Conservation (phyloP, 2,888 invertebrate genomes). For the Pristionchus exspectatus region DNA sequence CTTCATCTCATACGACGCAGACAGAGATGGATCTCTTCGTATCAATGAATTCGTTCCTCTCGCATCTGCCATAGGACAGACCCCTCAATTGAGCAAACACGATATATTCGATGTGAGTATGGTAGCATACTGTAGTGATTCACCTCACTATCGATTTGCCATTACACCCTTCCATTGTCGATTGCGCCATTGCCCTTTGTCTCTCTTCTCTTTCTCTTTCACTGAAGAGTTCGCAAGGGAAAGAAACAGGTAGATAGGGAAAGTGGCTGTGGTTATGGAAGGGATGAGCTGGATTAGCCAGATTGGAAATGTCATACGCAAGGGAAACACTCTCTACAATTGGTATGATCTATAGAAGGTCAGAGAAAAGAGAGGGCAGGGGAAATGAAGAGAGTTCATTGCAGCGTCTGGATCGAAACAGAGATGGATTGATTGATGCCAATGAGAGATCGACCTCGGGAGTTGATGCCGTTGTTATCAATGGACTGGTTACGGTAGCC, state of each 20-base stretch:
- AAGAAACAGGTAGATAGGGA: conserved; percentile 42
- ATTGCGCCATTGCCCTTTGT: conserved; percentile 22
- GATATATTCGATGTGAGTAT: conserved; percentile 69
- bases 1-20: conserved; percentile 68
- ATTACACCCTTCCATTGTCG: conserved; percentile 5
- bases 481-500: conserved; percentile 46
- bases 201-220: conserved; percentile 3
- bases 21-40: conserved; percentile 67
- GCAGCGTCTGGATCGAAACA: conserved; percentile 50
- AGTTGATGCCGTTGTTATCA: conserved; percentile 53
- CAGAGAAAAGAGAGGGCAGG: background rate
- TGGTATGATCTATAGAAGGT: too few relatives aligned
- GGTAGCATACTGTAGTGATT: background rate
- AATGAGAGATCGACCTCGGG: conserved; percentile 51
- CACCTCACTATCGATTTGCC: background rate
- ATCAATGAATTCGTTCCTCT: conserved; percentile 76
- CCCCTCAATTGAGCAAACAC: conserved; percentile 69
- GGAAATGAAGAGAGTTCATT: conserved; percentile 5
- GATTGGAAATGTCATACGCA: background rate
- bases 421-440: conserved; percentile 48
- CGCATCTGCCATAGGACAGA: conserved; percentile 71
- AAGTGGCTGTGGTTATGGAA: conserved; percentile 40
- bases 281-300: background rate
- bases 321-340: background rate
- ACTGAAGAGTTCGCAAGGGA: background rate